Conservation (phyloP, 2,888 invertebrate species). For the Parasteatoda lunata region DNA sequence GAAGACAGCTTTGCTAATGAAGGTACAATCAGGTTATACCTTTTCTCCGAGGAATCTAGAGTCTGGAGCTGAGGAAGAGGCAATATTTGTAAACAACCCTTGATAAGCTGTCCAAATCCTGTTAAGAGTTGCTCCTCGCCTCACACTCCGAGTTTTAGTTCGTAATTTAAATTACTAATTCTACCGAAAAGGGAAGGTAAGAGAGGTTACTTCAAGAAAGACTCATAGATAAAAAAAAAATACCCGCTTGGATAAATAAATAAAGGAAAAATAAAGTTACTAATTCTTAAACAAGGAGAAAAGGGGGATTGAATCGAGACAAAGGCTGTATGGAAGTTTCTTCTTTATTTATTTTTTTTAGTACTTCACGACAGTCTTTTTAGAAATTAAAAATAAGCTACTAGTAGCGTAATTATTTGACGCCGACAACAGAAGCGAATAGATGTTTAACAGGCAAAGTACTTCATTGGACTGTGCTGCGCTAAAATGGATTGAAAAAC, state of each 20-base stretch:
- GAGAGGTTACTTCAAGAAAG: slow-evolving; percentile 13
- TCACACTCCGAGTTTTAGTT: slow-evolving; percentile 59
- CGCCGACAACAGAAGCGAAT: slow-evolving; percentile 42
- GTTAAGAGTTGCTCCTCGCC: slow-evolving; percentile 60
- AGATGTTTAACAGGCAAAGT: slow-evolving; percentile 52
- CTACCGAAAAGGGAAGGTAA: slow-evolving; percentile 60
- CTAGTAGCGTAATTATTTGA: slow-evolving; percentile 67
- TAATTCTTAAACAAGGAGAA: slow-evolving; percentile 68
- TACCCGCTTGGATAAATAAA: slow-evolving; percentile 50
- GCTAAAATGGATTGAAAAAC: slow-evolving; percentile 59
- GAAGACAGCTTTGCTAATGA: slow-evolving; percentile 63
- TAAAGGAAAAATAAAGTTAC: slow-evolving; percentile 68
- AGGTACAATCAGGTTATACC: slow-evolving; percentile 66
- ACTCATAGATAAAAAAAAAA: slow-evolving; percentile 27
- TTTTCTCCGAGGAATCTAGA: slow-evolving; percentile 43
- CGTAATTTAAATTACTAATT: slow-evolving; percentile 69
- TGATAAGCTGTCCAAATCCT: slow-evolving; percentile 69
- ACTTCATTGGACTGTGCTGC: slow-evolving; percentile 50
- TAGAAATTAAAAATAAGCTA: slow-evolving; percentile 68
- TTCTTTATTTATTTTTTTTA: slow-evolving; percentile 44
- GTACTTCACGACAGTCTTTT: slow-evolving; percentile 59
- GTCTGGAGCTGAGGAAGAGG: slow-evolving; percentile 19
- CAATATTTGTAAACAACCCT: slow-evolving; percentile 69
- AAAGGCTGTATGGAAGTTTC: slow-evolving; percentile 53
- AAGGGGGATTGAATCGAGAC: slow-evolving; percentile 61